Conservation (phyloP, 2,113 vertebrate species). For the Cinclus mexicanus region DNA sequence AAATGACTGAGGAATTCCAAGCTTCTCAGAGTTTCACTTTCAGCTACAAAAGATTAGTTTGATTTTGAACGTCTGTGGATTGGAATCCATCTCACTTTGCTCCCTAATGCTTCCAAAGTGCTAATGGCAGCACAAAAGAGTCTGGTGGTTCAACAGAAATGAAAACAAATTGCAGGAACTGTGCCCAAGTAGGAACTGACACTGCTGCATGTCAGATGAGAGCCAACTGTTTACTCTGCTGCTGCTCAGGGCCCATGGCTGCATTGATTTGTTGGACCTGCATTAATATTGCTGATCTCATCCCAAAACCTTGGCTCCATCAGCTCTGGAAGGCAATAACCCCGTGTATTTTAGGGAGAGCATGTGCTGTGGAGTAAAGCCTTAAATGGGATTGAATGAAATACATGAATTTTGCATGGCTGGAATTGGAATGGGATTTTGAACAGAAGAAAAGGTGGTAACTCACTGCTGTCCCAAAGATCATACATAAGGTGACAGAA, state of each 20-base stretch:
- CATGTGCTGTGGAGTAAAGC: slow-evolving; percentile 28
- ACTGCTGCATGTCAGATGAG: not conserved
- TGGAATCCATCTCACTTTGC: slow-evolving; percentile 62
- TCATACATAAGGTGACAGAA: not conserved
- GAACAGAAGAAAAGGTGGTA: not conserved
- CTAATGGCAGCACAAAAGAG: slow-evolving; percentile 60
- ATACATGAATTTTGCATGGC: slow-evolving; percentile 42
- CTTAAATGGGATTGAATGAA: slow-evolving; percentile 45
- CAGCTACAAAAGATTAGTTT: slow-evolving; percentile 45
- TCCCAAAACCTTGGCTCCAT: slow-evolving; percentile 5
- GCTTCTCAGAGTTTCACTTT: slow-evolving; percentile 22
- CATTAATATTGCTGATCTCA: slow-evolving; percentile 56
- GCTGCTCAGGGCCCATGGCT: not conserved
- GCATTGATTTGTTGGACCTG: slow-evolving; percentile 67
- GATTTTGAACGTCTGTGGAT: slow-evolving; percentile 43
- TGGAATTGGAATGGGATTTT: slow-evolving; percentile 3
- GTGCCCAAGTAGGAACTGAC: slow-evolving; percentile 32
- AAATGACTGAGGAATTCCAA: slow-evolving; percentile 48
- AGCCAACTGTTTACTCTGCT: slow-evolving; percentile 50
- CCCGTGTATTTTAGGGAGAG: slow-evolving; percentile 23
- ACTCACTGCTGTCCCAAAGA: not conserved
- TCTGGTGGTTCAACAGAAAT: slow-evolving; percentile 40
- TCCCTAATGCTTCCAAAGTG: slow-evolving; percentile 61
- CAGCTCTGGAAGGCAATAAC: slow-evolving; percentile 40
- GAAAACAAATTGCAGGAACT: slow-evolving; percentile 62